These are phyloP conservation scores for Acleris emargana DNA, from an alignment of 2,888 invertebrate species.

Conservation along the genomic window DNA sequence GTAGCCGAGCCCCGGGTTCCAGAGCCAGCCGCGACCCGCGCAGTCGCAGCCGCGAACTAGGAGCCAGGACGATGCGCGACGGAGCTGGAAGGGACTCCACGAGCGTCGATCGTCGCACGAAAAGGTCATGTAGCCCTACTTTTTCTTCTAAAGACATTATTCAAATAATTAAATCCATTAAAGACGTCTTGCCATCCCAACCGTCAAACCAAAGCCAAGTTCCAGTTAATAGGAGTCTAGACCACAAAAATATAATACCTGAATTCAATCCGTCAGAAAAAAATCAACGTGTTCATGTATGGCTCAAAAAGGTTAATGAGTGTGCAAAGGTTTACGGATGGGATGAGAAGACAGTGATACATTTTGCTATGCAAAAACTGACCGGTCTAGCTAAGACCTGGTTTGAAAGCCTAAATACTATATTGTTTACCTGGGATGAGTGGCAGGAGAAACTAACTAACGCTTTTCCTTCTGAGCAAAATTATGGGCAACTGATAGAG, in stretches of 20 bases:
- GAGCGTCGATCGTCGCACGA: neutral
- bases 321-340: neutral
- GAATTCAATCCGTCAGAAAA: neutral
- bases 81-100: neutral
- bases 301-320: neutral
- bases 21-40: neutral
- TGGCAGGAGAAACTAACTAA: neutral
- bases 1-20: too few species aligned
- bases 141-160: neutral
- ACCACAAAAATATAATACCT: too few species aligned
- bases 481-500: neutral
- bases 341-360: neutral
- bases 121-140: neutral
- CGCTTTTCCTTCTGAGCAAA: constrained; percentile 8
- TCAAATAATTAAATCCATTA: neutral
- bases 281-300: neutral
- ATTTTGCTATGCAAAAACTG: constrained; percentile 2
- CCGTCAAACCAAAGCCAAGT: neutral
- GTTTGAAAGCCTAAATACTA: neutral
- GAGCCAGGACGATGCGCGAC: too few species aligned
- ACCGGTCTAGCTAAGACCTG: neutral
- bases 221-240: neutral
- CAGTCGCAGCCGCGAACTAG: too few species aligned
- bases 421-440: neutral
- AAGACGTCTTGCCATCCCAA: neutral